A percentile compares a stretch with the other conserved stretches of the same genome.
Conservation (phyloP, 37 sponge, comb jelly and placozoan genomes). For the Halisarca cf. caerulea region DNA sequence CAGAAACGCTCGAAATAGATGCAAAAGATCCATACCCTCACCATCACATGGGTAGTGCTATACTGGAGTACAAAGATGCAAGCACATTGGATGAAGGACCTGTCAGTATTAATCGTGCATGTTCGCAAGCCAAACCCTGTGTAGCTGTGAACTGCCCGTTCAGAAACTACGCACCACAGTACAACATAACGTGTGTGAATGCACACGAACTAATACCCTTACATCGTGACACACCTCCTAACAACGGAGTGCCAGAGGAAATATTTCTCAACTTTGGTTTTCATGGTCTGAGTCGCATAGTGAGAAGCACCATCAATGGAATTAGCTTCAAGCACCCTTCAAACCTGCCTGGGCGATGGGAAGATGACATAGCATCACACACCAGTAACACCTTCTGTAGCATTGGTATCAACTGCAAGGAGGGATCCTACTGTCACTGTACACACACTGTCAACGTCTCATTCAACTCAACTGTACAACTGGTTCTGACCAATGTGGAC, state of each 20-base stretch:
- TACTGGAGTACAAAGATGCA: neutral
- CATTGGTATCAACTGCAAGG: neutral
- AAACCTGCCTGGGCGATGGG: neutral
- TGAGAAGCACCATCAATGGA: slow-evolving; percentile 26
- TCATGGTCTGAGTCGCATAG: neutral
- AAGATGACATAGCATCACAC: too few species aligned
- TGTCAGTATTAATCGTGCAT: neutral
- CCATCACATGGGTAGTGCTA: neutral
- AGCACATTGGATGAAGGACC: neutral
- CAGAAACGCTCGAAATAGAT: slow-evolving; percentile 69
- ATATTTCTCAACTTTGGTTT: slow-evolving; percentile 56
- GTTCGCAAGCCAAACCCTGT: slow-evolving; percentile 20
- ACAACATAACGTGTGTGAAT: slow-evolving; percentile 56
- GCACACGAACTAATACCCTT: slow-evolving; percentile 34
- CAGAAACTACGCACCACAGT: slow-evolving; percentile 26
- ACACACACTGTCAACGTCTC: slow-evolving; percentile 33
- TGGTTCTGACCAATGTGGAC: slow-evolving; percentile 26
- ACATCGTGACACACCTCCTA: slow-evolving; percentile 32
- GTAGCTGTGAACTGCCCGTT: slow-evolving; percentile 84
- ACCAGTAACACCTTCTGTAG: neutral
- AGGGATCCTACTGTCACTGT: slow-evolving; percentile 29
- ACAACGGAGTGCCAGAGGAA: neutral
- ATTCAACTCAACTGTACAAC: neutral
- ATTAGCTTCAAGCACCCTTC: slow-evolving; percentile 25
- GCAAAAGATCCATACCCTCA: slow-evolving; percentile 11